phyloP scores from a whole-genome alignment of 2,888 invertebrate genomes.

The Lacanobia wlatinum region DNA sequence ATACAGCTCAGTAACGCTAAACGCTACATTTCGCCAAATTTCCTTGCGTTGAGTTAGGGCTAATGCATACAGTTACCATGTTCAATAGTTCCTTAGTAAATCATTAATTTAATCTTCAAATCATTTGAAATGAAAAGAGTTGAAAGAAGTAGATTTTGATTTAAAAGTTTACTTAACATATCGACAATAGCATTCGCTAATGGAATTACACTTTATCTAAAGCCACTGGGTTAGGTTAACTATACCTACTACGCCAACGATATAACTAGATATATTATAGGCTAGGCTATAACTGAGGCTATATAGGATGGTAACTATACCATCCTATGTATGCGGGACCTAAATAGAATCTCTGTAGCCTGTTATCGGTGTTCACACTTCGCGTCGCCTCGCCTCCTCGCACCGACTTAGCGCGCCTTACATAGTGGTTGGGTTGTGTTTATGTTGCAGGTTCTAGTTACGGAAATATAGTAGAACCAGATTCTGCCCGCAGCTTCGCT shows the following conservation, averaged over 20 bases:
- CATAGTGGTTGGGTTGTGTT: conserved; percentile 19
- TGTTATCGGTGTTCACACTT: conserved; percentile 64
- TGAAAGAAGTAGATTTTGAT: too few relatives aligned
- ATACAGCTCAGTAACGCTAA: conserved; percentile 33
- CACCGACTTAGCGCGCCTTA: conserved; percentile 33
- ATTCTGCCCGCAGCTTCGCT: background rate
- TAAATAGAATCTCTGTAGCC: conserved; percentile 30
- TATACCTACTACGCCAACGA: too few relatives aligned
- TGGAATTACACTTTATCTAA: too few relatives aligned
- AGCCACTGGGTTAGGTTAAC: too few relatives aligned
- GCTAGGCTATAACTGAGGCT: too few relatives aligned
- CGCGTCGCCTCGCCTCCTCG: conserved; percentile 33
- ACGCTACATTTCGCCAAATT: conserved; percentile 29
- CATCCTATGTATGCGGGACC: conserved; percentile 26
- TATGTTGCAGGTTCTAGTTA: conserved; percentile 27
- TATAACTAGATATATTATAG: too few relatives aligned
- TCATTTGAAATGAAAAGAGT: too few relatives aligned
- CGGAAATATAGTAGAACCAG: background rate
- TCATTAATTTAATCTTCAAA: too few relatives aligned
- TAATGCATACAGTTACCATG: background rate
- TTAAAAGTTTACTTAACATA: too few relatives aligned
- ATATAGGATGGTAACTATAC: background rate
- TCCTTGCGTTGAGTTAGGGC: conserved; percentile 23
- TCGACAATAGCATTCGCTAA: too few relatives aligned
- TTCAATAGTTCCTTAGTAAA: background rate